Base-by-base conservation (phyloP, 2,888 invertebrate species). In the Watsonalla binaria region DNA sequence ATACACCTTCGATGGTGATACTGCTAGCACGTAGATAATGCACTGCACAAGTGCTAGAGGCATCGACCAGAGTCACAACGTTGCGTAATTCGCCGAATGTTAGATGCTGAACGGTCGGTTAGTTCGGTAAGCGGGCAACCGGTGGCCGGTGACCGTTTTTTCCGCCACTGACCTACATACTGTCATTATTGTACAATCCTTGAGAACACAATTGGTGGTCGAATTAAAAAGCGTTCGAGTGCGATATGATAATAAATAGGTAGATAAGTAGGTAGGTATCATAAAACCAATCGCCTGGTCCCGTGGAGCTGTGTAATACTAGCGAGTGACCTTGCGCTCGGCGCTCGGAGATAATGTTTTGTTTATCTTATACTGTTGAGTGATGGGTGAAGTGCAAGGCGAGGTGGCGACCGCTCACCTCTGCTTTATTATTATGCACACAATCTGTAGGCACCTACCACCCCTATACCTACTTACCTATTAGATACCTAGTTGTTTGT, bases 371-470 rank as follows among this genome's bases (percentile, higher is more conserved):
- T 42, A 11, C 59, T 63, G 59, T 60, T 63, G 59, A 62, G 61
- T 57, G 33, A 53, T 48, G 52, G 57, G 54, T 60, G 62, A 63
- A 71, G 66, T 65, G 68, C 66, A 63, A 68, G 66, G 68, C 66
- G 62, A 68, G 66, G 33, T 50, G 4, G 51, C 37, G 13, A n/a
- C 46, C 39, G 46, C 33, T 24, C 13, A 45, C 14, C 13, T 48
- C n/a, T 35, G 34, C 48, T 6, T 24, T 24, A 24, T 24, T 24
- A 24, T 24, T 24, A 24, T 24, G 24, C 24, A 24, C 24, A 24
- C 4, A 24, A 24, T 4, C 1, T 24, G 24, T 24, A 4, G 2
- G 4, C 24, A 24, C 24, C 4, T 2, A 24, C 24, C 4, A 4
- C 4, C 1, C 24, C 24, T 24, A n/a, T n/a, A 24, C 24, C 24